Conservation (phyloP, 2,797 vertebrate species). For the Acipenser ruthenus region DNA sequence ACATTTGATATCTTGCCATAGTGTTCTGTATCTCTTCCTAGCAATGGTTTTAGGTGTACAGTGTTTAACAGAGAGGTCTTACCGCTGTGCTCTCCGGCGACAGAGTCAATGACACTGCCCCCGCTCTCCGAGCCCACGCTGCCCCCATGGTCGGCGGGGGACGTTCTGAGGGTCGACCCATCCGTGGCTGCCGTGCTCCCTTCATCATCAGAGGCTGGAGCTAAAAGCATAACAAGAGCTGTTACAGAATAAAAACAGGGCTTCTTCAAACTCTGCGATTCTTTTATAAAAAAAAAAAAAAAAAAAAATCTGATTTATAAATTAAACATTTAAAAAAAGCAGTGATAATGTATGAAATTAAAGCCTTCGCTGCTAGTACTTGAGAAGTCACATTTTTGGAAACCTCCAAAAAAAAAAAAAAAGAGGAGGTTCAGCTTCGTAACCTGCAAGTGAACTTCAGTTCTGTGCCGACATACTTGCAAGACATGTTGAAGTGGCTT, state of each 20-base stretch:
- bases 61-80: slow-evolving; percentile 28
- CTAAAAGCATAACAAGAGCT: slow-evolving; percentile 94
- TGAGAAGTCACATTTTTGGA: too few relatives aligned
- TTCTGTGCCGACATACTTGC: too few relatives aligned
- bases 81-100: slow-evolving; percentile 97
- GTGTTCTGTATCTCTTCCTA: background rate
- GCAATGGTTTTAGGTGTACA: too few relatives aligned
- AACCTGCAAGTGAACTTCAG: too few relatives aligned
- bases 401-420: too few relatives aligned
- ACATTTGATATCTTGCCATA: background rate
- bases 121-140: slow-evolving; percentile 97
- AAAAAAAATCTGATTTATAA: background rate
- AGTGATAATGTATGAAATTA: too few relatives aligned
- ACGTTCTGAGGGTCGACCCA: slow-evolving; percentile 91
- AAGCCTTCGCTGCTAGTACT: too few relatives aligned
- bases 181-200: slow-evolving; percentile 97
- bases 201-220: slow-evolving; percentile 96
- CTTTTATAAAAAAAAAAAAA: slow-evolving; percentile 7
- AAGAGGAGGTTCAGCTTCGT: too few relatives aligned
- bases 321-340: background rate
- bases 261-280: slow-evolving; percentile 14
- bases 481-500: too few relatives aligned
- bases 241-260: slow-evolving; percentile 85
- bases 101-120: slow-evolving; percentile 92
- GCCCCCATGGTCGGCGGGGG: slow-evolving; percentile 92